Conservation (phyloP, 2,888 invertebrate species). For the Carcina quercana region DNA sequence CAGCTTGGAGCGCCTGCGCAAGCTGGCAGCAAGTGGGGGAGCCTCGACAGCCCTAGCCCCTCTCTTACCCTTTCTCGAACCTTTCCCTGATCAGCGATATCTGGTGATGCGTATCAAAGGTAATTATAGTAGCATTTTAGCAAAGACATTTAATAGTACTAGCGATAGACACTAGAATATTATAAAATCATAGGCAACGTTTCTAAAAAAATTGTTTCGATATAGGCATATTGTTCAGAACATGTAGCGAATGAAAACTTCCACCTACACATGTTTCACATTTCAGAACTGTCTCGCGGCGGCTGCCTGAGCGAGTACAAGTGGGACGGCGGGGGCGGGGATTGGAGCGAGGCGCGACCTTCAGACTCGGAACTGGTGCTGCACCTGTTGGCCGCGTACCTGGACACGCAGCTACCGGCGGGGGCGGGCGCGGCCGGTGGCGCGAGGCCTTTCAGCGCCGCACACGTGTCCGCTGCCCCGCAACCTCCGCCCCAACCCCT, state of each 20-base stretch:
- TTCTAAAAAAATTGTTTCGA: too few relatives aligned
- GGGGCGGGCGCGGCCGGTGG: constrained; percentile 59
- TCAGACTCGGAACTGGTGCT: constrained; percentile 92
- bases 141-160: too few relatives aligned
- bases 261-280: too few relatives aligned
- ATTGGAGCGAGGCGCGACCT: constrained; percentile 84
- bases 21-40: constrained; percentile 67
- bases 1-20: constrained; percentile 82
- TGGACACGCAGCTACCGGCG: constrained; percentile 83
- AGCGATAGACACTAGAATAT: too few relatives aligned
- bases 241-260: too few relatives aligned
- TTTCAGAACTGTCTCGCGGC: constrained; percentile 81
- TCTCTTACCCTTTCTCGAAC: constrained; percentile 86
- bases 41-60: constrained; percentile 52
- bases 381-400: constrained; percentile 22
- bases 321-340: constrained; percentile 89
- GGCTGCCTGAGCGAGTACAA: constrained; percentile 92
- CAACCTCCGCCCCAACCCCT: constrained; percentile 65
- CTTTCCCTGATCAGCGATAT: constrained; percentile 90
- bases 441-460: constrained; percentile 76
- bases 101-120: constrained; percentile 83
- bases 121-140: too few relatives aligned
- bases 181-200: too few relatives aligned
- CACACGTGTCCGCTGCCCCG: constrained; percentile 32
- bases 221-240: too few relatives aligned